A percentile compares a stretch with the other conserved stretches of the same genome.
Conservation (phyloP, 2,888 invertebrate species). For the Carcina quercana region DNA sequence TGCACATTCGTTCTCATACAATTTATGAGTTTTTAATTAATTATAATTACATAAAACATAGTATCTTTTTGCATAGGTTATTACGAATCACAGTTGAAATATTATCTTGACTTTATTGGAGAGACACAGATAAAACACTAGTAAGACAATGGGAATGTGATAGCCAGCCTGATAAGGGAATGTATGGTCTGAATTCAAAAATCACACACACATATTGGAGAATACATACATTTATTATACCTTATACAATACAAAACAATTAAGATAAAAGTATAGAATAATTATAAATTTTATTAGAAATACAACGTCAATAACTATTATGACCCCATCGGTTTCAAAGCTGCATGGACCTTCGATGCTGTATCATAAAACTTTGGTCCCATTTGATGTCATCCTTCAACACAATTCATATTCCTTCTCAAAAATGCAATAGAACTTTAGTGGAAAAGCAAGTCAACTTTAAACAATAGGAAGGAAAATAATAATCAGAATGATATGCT, state of each 20-base stretch:
- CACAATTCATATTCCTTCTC: constrained; percentile 8
- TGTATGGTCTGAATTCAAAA: background rate
- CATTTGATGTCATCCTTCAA: constrained; percentile 11
- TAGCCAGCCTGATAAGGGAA: background rate
- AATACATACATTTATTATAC: constrained; percentile 48
- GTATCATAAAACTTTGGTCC: constrained; percentile 27
- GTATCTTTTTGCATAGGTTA: too few species aligned
- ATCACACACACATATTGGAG: constrained; percentile 27
- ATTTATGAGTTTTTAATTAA: too few species aligned
- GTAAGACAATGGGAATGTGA: background rate
- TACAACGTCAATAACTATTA: constrained; percentile 26
- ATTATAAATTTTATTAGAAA: constrained; percentile 25
- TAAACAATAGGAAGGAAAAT: too few species aligned
- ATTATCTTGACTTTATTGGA: too few species aligned
- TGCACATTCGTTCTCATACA: too few species aligned
- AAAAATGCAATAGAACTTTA: constrained; percentile 16
- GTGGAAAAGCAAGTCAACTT: too few species aligned
- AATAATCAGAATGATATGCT: too few species aligned
- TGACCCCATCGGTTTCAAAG: too few species aligned
- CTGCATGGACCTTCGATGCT: constrained; percentile 20
- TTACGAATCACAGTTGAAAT: too few species aligned
- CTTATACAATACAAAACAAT: constrained; percentile 48
- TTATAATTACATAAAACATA: too few species aligned
- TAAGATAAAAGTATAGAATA: constrained; percentile 34
- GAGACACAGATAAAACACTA: constrained; percentile 1